Conservation (phyloP, 2,113 vertebrate genomes). For the Onychostoma macrolepis region DNA sequence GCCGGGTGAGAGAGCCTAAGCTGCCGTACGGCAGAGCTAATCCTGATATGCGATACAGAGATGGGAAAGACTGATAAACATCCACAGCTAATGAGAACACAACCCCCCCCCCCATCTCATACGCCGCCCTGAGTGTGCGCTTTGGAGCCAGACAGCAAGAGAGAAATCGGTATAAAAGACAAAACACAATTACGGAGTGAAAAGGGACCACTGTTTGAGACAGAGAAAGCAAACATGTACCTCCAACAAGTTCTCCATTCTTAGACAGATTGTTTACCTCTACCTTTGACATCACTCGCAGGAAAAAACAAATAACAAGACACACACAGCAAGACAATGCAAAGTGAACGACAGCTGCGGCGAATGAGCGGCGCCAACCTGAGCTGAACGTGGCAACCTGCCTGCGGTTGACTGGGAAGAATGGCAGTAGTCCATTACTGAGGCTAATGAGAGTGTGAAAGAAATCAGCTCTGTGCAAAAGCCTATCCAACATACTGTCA, state of each 20-base stretch:
- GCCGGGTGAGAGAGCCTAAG: constrained; percentile 48
- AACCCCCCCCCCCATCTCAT: neutral
- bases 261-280: constrained; percentile 29
- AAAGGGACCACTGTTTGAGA: constrained; percentile 15
- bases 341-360: constrained; percentile 14
- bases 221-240: neutral
- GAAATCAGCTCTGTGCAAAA: constrained; percentile 51
- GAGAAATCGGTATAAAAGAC: constrained; percentile 33
- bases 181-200: neutral
- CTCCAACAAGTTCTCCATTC: constrained; percentile 28
- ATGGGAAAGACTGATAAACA: constrained; percentile 56
- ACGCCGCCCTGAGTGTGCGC: neutral
- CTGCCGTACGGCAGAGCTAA: constrained; percentile 65
- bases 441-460: constrained; percentile 55
- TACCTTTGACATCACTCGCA: constrained; percentile 19
- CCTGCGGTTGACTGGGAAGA: constrained; percentile 37
- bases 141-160: neutral
- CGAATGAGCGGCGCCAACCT: constrained; percentile 20
- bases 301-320: constrained; percentile 26
- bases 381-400: constrained; percentile 33
- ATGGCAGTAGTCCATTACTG: constrained; percentile 60
- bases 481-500: constrained; percentile 50
- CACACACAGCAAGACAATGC: neutral
- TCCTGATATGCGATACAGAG: constrained; percentile 68
- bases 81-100: constrained; percentile 54